phyloP scores from a whole-genome alignment of 2,888 invertebrate species.

The Neoscelio sp. region DNA sequence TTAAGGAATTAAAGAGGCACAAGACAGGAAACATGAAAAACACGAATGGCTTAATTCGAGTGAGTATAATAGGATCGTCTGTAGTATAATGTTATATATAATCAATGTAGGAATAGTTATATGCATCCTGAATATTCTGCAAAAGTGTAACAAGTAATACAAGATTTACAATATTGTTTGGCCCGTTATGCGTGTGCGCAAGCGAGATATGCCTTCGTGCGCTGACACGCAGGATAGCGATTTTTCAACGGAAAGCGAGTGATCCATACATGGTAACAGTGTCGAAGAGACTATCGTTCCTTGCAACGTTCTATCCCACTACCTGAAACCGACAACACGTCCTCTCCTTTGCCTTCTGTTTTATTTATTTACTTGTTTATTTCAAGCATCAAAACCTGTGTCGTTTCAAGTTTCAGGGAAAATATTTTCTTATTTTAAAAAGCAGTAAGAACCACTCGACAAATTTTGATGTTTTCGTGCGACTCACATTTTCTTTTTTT shows the following conservation, averaged over 20 bases:
- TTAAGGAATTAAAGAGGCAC: background rate
- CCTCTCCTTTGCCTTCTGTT: no score
- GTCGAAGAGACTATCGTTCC: constrained; percentile 71
- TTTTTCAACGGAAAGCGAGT: constrained; percentile 72
- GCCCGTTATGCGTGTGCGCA: constrained; percentile 28
- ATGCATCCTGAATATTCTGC: background rate
- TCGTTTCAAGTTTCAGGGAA: no score
- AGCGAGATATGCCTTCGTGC: background rate
- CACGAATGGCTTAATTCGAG: constrained; percentile 15
- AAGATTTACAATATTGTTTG: constrained; percentile 23
- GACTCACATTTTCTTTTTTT: no score
- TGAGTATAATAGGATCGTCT: constrained; percentile 5
- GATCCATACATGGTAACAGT: constrained; percentile 79
- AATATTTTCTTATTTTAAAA: no score
- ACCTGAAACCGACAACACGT: background rate
- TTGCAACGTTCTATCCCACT: constrained; percentile 72
- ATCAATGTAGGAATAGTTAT: no score
- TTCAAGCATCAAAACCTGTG: no score
- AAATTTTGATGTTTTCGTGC: no score
- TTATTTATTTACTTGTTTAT: background rate
- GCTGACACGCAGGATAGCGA: constrained; percentile 46
- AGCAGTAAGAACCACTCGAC: no score
- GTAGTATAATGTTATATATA: no score
- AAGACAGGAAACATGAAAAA: constrained; percentile 22
- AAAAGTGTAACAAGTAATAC: constrained; percentile 25